Percentiles rank a stretch among this genome's conserved stretches.
Conservation (phyloP, 2,113 vertebrate species). For the Perca schrenkii region DNA sequence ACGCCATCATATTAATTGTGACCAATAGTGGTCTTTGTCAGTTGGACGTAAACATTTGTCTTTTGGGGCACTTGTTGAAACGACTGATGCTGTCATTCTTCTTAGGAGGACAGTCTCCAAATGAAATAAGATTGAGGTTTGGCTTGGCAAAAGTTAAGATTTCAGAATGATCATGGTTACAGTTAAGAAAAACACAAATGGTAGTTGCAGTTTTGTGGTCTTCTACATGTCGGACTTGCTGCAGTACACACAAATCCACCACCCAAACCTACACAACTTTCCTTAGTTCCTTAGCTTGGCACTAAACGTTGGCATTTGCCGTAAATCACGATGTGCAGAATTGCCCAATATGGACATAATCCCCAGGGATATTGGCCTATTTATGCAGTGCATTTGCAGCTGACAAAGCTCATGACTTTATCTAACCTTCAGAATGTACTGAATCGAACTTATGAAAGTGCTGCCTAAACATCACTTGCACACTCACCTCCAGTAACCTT, state of each 20-base stretch:
- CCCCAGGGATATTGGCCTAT: neutral
- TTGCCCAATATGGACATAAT: neutral
- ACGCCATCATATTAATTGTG: no score
- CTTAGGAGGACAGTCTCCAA: neutral
- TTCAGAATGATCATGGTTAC: neutral
- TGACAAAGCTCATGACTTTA: neutral
- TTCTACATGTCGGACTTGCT: neutral
- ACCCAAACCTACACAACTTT: neutral
- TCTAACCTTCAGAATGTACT: constrained; percentile 25
- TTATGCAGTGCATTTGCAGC: neutral
- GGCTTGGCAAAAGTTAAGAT: neutral
- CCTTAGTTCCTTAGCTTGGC: neutral
- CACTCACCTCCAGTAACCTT: constrained; percentile 15
- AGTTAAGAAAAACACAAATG: neutral
- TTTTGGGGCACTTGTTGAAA: neutral
- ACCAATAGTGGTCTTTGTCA: neutral
- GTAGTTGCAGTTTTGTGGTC: neutral
- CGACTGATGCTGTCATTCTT: neutral
- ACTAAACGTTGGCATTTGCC: neutral
- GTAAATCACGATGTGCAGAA: neutral
- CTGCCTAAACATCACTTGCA: neutral
- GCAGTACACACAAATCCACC: neutral
- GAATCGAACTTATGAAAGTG: neutral
- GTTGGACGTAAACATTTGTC: neutral
- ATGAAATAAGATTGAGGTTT: neutral